phyloP scores from a whole-genome alignment of 35 echinoderm and acorn worm species.

The Ophioderma brevispina region DNA sequence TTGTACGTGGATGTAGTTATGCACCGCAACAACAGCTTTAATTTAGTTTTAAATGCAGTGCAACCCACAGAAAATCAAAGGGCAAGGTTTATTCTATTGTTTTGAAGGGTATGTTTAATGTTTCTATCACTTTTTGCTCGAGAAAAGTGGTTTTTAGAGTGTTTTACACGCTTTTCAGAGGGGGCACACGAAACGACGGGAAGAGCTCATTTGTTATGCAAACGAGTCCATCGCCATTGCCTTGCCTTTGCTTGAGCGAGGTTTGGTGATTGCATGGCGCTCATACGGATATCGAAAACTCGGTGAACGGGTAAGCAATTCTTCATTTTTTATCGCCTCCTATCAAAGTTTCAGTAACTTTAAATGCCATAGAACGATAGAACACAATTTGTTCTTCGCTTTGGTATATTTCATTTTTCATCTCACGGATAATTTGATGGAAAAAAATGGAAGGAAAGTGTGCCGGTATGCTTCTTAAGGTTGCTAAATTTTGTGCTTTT shows the following conservation, averaged over 20 bases:
- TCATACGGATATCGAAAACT: constrained; percentile 2
- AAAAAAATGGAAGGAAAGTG: background rate
- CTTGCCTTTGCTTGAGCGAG: background rate
- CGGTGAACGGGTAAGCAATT: background rate
- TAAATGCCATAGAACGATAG: background rate
- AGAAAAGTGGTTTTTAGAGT: background rate
- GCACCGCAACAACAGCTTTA: too few relatives aligned
- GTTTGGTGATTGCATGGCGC: background rate
- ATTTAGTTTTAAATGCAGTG: too few relatives aligned
- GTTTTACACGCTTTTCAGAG: background rate
- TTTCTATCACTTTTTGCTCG: background rate
- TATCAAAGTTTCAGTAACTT: background rate
- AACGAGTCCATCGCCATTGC: constrained; percentile 12
- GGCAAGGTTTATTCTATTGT: too few relatives aligned
- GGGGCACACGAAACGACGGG: background rate
- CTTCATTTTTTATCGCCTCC: background rate
- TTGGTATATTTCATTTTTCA: background rate
- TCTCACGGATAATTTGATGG: background rate
- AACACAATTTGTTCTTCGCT: background rate
- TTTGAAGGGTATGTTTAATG: too few relatives aligned
- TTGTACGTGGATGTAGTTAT: too few relatives aligned
- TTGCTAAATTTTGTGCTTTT: background rate
- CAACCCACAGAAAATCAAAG: too few relatives aligned
- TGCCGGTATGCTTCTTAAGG: background rate
- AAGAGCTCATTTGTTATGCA: constrained; percentile 13